A percentile compares a stretch with the other conserved stretches of the same genome.
Evolutionary conservation across 2,797 vertebrate genomes (phyloP).

Genomic region (Bucorvus abyssinicus): DNA sequence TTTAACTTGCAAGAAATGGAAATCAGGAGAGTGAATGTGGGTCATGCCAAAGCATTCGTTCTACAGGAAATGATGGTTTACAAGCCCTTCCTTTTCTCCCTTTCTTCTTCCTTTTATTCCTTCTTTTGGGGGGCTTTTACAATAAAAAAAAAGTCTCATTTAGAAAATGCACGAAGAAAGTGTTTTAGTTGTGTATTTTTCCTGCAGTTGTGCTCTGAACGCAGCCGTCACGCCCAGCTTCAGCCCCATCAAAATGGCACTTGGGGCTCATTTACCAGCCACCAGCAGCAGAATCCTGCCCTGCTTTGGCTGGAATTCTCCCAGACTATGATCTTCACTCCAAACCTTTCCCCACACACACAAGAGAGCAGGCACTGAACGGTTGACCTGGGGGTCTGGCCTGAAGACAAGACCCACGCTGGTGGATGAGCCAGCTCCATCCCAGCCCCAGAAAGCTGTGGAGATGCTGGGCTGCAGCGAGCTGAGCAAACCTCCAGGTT

Average conservation of each 20-base stretch:
- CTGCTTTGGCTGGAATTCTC: background rate
- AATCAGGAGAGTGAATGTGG: slow-evolving; percentile 52
- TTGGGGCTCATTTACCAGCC: background rate
- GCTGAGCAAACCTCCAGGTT: accelerated
- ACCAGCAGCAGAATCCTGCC: background rate
- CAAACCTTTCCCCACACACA: accelerated
- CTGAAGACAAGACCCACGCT: accelerated
- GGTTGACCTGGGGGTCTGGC: background rate
- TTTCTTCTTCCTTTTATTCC: background rate
- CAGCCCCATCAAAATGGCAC: background rate
- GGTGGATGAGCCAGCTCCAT: background rate
- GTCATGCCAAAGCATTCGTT: slow-evolving; percentile 9
- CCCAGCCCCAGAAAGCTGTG: background rate
- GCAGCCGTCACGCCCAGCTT: background rate
- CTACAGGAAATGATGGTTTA: slow-evolving; percentile 40
- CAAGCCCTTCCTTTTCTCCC: background rate
- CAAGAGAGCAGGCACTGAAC: background rate
- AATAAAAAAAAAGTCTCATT: background rate
- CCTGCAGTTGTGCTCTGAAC: background rate
- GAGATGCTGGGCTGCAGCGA: background rate
- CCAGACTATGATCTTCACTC: background rate
- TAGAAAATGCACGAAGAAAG: background rate
- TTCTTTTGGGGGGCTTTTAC: background rate
- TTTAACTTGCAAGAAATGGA: slow-evolving; percentile 48
- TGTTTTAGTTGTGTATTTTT: background rate